phyloP scores from a whole-genome alignment of 2,113 vertebrate species.

The Apaloderma vittatum region DNA sequence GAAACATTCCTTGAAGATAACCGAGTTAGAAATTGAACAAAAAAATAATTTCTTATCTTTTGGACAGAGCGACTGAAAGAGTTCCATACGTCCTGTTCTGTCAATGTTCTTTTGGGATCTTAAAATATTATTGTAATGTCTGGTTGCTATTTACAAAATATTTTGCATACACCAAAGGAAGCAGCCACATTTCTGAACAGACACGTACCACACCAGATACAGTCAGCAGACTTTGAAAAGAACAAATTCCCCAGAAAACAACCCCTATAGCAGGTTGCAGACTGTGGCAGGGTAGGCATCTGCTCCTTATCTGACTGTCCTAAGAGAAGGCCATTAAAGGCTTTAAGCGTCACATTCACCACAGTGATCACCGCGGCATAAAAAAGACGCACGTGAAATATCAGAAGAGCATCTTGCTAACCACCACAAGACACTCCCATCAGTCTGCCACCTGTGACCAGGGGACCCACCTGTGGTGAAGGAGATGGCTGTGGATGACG shows the following conservation, averaged over 20 bases:
- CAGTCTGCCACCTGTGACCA: background rate
- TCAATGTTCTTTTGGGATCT: background rate
- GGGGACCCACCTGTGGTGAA: no score
- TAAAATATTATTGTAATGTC: background rate
- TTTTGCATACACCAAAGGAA: background rate
- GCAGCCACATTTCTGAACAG: background rate
- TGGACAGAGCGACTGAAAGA: background rate
- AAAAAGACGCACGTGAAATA: background rate
- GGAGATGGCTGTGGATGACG: no score
- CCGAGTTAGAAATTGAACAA: background rate
- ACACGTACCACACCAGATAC: background rate
- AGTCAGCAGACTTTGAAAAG: background rate
- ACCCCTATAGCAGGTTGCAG: background rate
- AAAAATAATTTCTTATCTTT: background rate
- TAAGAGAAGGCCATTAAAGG: background rate
- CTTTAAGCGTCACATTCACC: background rate
- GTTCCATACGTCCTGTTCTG: background rate
- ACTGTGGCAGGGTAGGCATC: background rate
- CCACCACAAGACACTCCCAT: background rate
- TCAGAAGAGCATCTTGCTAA: background rate
- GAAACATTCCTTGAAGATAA: background rate
- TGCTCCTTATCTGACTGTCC: background rate
- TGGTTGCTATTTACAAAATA: constrained; percentile 21
- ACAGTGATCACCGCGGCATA: background rate
- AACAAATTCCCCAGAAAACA: background rate